Percentiles rank a stretch among this genome's conserved stretches.
phyloP scores from a whole-genome alignment of 2,113 vertebrate species.

The Macaca nemestrina region DNA sequence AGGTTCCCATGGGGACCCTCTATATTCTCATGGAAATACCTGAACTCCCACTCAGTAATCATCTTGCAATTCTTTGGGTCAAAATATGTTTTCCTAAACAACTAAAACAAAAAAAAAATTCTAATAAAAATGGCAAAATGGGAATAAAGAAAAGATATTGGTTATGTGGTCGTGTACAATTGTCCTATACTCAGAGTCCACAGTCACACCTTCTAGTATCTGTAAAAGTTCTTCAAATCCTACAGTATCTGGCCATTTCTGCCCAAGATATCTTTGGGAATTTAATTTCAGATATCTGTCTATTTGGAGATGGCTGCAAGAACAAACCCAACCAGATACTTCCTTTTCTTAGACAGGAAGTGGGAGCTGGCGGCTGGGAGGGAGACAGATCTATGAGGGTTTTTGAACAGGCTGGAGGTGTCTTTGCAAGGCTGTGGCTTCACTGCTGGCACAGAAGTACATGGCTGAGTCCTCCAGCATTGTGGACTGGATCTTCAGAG shows the following conservation, averaged over 20 bases:
- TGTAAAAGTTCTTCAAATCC: background rate
- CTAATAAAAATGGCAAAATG: background rate
- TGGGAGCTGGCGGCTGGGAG: background rate
- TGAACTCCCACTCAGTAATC: background rate
- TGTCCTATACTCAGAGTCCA: too few relatives aligned
- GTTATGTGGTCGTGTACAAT: background rate
- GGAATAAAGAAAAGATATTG: background rate
- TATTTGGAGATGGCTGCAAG: background rate
- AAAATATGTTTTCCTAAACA: background rate
- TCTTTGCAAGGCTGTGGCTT: slow-evolving; percentile 77
- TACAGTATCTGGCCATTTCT: background rate
- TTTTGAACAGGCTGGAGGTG: slow-evolving; percentile 70
- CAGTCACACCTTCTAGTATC: background rate
- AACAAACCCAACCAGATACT: background rate
- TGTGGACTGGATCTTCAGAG: slow-evolving; percentile 47
- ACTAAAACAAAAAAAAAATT: background rate
- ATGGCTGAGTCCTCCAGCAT: slow-evolving; percentile 21
- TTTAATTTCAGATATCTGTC: background rate
- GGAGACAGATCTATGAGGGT: background rate
- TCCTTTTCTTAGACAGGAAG: background rate
- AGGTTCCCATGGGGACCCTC: too few relatives aligned
- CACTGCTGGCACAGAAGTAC: slow-evolving; percentile 78
- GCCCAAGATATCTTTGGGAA: background rate
- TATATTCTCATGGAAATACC: background rate
- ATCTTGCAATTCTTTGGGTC: background rate